These are phyloP conservation scores for Altica lythri DNA, from an alignment of 2,888 invertebrate genomes.

Conservation along the genomic window DNA sequence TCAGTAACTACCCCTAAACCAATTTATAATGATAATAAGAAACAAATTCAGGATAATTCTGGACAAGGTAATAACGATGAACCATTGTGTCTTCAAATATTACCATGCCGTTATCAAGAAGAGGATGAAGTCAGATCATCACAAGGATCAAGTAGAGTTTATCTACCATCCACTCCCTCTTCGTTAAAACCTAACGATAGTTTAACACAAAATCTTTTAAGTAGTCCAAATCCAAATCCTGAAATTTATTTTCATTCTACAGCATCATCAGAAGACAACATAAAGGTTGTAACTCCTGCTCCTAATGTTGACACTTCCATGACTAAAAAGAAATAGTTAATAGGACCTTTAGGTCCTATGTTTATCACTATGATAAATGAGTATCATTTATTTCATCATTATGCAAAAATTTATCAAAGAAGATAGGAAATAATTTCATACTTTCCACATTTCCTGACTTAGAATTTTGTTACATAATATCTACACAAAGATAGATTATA, in stretches of 20 bases:
- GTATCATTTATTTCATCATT: no score
- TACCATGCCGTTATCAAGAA: not conserved
- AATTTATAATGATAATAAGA: no score
- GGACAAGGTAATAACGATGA: not conserved
- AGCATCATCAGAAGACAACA: not conserved
- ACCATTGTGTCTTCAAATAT: not conserved
- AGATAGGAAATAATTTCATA: no score
- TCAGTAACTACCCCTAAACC: constrained; percentile 3
- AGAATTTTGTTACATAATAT: no score
- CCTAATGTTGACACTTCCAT: not conserved
- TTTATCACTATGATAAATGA: no score
- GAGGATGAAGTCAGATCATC: not conserved
- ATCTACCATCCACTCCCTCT: not conserved
- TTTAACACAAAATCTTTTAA: not conserved
- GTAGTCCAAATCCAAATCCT: constrained; percentile 14
- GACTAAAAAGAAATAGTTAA: not conserved
- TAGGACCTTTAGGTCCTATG: not conserved
- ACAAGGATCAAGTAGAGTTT: not conserved
- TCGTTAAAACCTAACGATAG: not conserved
- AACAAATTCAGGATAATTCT: no score
- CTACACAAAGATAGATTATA: no score
- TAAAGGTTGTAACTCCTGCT: not conserved
- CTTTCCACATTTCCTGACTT: no score
- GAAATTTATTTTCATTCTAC: constrained; percentile 18
- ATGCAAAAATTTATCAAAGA: no score